These are phyloP conservation scores for Byasa hedistus DNA, from an alignment of 2,888 invertebrate genomes.

Conservation along the genomic window DNA sequence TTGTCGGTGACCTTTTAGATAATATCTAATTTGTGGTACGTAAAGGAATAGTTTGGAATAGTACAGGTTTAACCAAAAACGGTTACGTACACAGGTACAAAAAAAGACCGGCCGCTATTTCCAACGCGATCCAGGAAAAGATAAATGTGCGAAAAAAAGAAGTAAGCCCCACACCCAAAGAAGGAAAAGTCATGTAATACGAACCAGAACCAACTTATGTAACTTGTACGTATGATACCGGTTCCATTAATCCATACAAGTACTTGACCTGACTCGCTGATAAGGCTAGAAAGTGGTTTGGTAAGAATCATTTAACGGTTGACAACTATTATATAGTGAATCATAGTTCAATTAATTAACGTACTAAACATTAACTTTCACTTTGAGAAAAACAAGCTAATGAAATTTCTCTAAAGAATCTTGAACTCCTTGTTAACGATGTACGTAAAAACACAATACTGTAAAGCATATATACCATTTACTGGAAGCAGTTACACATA, in stretches of 20 bases:
- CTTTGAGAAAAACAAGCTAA: no score
- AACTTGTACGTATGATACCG: conserved; percentile 25
- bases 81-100: background rate
- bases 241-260: conserved; percentile 27
- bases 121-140: conserved; percentile 24
- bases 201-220: conserved; percentile 30
- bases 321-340: conserved; percentile 3
- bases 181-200: conserved; percentile 31
- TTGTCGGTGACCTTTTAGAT: conserved; percentile 25
- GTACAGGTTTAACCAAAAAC: conserved; percentile 9
- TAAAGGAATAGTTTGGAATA: conserved; percentile 20
- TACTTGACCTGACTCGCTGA: conserved; percentile 29
- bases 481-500: no score
- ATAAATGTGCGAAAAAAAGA: conserved; percentile 16
- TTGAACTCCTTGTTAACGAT: background rate
- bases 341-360: background rate
- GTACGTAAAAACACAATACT: background rate
- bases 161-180: conserved; percentile 17
- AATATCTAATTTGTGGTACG: conserved; percentile 8
- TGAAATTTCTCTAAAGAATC: background rate
- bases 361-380: conserved; percentile 11
- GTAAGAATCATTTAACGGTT: conserved; percentile 5
- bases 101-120: conserved; percentile 13
- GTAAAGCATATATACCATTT: no score
- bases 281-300: conserved; percentile 29